Percentiles rank a stretch among this genome's conserved stretches.
phyloP scores from a whole-genome alignment of 1,140 invertebrate genomes.

The Subanguina moxae region DNA sequence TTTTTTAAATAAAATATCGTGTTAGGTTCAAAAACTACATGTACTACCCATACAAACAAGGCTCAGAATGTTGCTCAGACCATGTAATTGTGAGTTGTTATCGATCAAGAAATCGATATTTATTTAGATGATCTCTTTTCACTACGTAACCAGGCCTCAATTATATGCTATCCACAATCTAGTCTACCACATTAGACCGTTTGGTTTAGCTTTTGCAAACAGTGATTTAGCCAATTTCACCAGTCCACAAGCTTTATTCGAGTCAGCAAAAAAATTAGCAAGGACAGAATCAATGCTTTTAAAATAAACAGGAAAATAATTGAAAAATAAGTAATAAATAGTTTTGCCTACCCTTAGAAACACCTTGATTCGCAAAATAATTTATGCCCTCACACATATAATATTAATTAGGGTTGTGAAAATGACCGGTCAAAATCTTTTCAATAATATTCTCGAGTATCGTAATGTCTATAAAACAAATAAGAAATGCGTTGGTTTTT shows the following conservation, averaged over 20 bases:
- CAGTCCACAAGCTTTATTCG: not conserved
- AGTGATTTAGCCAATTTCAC: not conserved
- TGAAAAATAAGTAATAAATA: no score
- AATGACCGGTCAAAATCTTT: no score
- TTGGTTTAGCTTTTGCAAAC: conserved; percentile 63
- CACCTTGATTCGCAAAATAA: no score
- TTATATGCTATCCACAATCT: conserved; percentile 86
- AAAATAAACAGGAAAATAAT: no score
- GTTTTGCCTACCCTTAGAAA: no score
- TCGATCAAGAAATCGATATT: not conserved
- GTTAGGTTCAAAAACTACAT: conserved; percentile 95
- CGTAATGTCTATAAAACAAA: no score
- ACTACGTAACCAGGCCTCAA: conserved; percentile 80
- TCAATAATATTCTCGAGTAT: no score
- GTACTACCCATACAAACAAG: conserved; percentile 80
- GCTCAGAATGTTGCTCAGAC: conserved; percentile 58
- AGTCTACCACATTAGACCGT: conserved; percentile 87
- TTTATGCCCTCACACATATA: no score
- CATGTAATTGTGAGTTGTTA: not conserved
- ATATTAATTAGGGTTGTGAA: no score
- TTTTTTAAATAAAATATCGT: conserved; percentile 36
- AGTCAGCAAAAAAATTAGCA: not conserved
- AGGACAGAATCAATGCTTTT: not conserved
- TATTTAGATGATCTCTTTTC: conserved; percentile 82
- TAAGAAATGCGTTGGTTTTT: no score